Percentiles rank a stretch among this genome's conserved stretches.
phyloP scores from a whole-genome alignment of 92 coral and sea anemone genomes.

The Chrysogorgia sp. region DNA sequence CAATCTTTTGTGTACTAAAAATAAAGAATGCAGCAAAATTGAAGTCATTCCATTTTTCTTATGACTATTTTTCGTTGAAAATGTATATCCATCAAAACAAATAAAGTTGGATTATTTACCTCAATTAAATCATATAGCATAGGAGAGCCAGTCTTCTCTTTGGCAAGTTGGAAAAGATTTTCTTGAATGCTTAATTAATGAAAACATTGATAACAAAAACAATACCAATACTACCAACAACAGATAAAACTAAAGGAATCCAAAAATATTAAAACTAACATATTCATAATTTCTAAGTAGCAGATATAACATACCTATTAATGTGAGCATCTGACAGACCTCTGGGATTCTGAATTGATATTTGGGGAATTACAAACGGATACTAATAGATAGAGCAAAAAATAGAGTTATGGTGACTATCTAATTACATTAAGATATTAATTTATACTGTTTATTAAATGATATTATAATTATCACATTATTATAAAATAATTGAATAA shows the following conservation, averaged over 20 bases:
- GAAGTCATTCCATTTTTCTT: neutral
- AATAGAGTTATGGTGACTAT: neutral
- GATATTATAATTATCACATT: too few species aligned
- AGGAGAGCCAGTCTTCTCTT: conserved; percentile 83
- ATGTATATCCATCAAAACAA: neutral
- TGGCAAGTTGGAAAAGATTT: conserved; percentile 82
- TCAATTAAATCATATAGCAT: conserved; percentile 94
- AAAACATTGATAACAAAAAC: neutral
- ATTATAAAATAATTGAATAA: too few species aligned
- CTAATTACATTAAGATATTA: too few species aligned
- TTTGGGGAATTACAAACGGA: conserved; percentile 71
- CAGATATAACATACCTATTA: conserved; percentile 67
- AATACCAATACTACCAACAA: too few species aligned
- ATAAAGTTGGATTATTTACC: conserved; percentile 45
- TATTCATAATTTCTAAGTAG: neutral
- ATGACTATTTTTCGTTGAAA: neutral
- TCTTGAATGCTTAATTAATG: conserved; percentile 63
- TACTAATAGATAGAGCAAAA: conserved; percentile 53
- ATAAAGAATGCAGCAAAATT: neutral
- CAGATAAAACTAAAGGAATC: too few species aligned
- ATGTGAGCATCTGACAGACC: conserved; percentile 94
- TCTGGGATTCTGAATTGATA: conserved; percentile 79
- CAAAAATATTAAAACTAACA: neutral
- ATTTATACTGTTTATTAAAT: too few species aligned
- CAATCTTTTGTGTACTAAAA: conserved; percentile 91